A percentile compares a stretch with the other conserved stretches of the same genome.
Conservation (phyloP, 1,140 invertebrate species). For the Drosophila sp. region DNA sequence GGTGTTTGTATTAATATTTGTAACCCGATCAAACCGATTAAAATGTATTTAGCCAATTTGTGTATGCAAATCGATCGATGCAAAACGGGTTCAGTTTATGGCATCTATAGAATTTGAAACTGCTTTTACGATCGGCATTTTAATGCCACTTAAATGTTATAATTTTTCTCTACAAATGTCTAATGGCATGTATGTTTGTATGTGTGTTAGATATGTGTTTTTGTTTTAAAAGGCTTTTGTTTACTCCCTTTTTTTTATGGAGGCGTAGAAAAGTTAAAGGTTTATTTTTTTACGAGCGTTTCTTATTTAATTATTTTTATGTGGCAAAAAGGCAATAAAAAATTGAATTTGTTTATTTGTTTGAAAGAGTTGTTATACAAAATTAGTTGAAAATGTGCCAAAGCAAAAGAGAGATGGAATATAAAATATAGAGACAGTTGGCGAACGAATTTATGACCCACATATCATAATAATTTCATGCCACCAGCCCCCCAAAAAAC, state of each 20-base stretch:
- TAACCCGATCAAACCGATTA: conserved; percentile 50
- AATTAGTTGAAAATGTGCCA: conserved; percentile 36
- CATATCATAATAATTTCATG: conserved; percentile 35
- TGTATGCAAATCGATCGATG: conserved; percentile 55
- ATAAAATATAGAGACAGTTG: conserved; percentile 3
- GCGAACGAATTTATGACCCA: conserved; percentile 47
- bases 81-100: conserved; percentile 40
- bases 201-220: conserved; percentile 1
- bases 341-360: conserved; percentile 32
- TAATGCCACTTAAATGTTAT: conserved; percentile 66
- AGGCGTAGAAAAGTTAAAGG: conserved; percentile 43
- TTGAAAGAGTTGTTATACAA: conserved; percentile 52
- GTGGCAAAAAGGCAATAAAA: conserved; percentile 43
- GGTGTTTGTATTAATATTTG: conserved; percentile 62
- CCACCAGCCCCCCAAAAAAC: not conserved
- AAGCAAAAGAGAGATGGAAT: conserved; percentile 1
- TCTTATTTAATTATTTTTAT: conserved; percentile 77
- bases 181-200: conserved; percentile 34
- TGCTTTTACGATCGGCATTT: conserved; percentile 54
- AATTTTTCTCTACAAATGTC: conserved; percentile 76
- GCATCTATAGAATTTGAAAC: conserved; percentile 12
- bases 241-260: conserved; percentile 39
- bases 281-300: conserved; percentile 55
- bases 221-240: conserved; percentile 42
- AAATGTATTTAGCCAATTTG: conserved; percentile 67